These are phyloP conservation scores for Lasius fuliginosus DNA, from an alignment of 2,888 invertebrate species.

Conservation along the genomic window DNA sequence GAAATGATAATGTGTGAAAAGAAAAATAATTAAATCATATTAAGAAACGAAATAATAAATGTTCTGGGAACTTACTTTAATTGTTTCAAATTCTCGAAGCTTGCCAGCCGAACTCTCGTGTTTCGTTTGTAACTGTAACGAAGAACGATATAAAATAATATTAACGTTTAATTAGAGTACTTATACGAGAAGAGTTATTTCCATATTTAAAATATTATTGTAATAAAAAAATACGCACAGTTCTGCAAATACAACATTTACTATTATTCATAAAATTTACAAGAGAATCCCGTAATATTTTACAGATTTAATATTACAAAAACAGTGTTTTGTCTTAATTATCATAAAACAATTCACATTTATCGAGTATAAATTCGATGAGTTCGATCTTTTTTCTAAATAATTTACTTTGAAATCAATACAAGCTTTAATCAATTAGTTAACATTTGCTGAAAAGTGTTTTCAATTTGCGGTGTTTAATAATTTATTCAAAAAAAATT, in stretches of 20 bases:
- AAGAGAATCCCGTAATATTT: not conserved
- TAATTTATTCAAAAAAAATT: not conserved
- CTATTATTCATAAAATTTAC: slow-evolving; percentile 19
- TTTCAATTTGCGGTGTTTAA: not conserved
- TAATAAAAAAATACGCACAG: not conserved
- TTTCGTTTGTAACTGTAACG: slow-evolving; percentile 31
- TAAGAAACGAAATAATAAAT: not conserved
- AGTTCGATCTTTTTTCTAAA: not conserved
- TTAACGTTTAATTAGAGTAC: not conserved
- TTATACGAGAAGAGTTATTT: not conserved
- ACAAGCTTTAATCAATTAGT: not conserved
- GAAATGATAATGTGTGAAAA: not conserved
- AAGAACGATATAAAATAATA: not conserved
- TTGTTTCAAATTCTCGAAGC: not conserved
- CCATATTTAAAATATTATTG: not conserved
- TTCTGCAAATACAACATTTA: slow-evolving; percentile 7
- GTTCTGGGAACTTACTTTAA: slow-evolving; percentile 27
- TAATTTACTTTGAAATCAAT: not conserved
- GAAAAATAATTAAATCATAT: not conserved
- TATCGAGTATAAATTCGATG: not conserved
- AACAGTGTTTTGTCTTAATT: not conserved
- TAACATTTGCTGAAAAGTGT: not conserved
- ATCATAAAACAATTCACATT: not conserved
- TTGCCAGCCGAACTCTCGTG: not conserved
- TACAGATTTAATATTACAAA: slow-evolving; percentile 4